These are phyloP conservation scores for Alethe castanea DNA, from an alignment of 2,113 vertebrate species.

Conservation along the genomic window DNA sequence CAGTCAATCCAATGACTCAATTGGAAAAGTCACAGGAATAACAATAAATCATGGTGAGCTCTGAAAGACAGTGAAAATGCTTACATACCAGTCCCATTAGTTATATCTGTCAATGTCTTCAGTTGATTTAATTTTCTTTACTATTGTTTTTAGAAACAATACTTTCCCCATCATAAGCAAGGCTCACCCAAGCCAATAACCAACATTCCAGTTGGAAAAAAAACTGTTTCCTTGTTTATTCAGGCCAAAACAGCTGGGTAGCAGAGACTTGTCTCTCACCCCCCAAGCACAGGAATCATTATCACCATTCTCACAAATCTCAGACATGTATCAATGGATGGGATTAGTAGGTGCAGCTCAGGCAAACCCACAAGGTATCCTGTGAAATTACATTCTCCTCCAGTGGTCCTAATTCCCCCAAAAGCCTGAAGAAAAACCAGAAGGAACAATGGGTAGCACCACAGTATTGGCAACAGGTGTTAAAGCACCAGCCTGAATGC, in stretches of 20 bases:
- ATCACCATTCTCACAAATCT: background rate
- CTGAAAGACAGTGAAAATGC: background rate
- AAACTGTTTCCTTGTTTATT: background rate
- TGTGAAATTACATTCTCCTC: background rate
- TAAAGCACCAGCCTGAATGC: background rate
- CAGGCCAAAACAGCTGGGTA: background rate
- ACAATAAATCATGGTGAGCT: background rate
- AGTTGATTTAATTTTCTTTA: background rate
- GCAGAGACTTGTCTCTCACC: background rate
- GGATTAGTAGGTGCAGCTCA: background rate
- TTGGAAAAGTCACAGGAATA: background rate
- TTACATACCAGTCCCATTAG: fast-evolving
- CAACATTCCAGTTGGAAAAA: background rate
- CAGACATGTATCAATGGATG: fast-evolving
- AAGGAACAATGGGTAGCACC: background rate
- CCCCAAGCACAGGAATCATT: background rate
- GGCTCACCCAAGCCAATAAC: background rate
- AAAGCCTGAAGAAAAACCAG: background rate
- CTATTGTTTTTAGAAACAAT: background rate
- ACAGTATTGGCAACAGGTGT: fast-evolving
- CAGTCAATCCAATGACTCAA: background rate
- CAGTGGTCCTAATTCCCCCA: background rate
- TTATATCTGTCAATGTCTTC: background rate
- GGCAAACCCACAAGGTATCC: background rate
- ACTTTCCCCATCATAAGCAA: background rate